Evolutionary conservation across 2,888 invertebrate species (phyloP).

Genomic region (Acronicta aceris): DNA sequence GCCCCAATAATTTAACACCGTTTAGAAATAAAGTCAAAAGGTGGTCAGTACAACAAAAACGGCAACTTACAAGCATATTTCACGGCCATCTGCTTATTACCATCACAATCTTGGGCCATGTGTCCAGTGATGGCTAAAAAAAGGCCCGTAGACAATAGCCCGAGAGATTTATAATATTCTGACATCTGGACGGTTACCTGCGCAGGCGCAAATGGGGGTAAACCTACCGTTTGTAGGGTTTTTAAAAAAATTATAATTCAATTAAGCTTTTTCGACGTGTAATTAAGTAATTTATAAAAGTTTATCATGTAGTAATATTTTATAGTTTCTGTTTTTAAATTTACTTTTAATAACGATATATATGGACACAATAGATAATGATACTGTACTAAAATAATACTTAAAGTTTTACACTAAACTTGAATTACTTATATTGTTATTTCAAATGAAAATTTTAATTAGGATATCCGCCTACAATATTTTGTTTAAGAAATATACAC

Average conservation of each 20-base stretch:
- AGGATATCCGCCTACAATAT: too few relatives aligned
- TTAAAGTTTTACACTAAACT: too few relatives aligned
- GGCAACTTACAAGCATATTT: conserved; percentile 51
- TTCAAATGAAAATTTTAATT: too few relatives aligned
- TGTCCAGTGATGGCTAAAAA: conserved; percentile 81
- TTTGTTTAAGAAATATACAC: too few relatives aligned
- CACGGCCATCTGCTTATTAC: conserved; percentile 67
- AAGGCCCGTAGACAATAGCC: conserved; percentile 77
- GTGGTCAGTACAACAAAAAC: conserved; percentile 48
- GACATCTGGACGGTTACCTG: conserved; percentile 81
- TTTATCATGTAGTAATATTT: neutral
- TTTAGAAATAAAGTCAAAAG: conserved; percentile 40
- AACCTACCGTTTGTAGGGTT: conserved; percentile 39
- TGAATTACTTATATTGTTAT: too few relatives aligned
- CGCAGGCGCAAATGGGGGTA: conserved; percentile 59
- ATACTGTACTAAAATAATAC: too few relatives aligned
- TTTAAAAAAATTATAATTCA: conserved; percentile 51
- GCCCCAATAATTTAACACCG: conserved; percentile 21
- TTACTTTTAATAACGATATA: neutral
- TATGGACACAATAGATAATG: neutral
- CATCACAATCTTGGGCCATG: conserved; percentile 69
- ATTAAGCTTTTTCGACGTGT: conserved; percentile 32
- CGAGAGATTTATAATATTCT: conserved; percentile 77
- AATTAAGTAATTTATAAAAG: conserved; percentile 30
- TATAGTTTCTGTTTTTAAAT: neutral